phyloP scores from a whole-genome alignment of 2,888 invertebrate genomes.

The Melikaiella ostensackeni region DNA sequence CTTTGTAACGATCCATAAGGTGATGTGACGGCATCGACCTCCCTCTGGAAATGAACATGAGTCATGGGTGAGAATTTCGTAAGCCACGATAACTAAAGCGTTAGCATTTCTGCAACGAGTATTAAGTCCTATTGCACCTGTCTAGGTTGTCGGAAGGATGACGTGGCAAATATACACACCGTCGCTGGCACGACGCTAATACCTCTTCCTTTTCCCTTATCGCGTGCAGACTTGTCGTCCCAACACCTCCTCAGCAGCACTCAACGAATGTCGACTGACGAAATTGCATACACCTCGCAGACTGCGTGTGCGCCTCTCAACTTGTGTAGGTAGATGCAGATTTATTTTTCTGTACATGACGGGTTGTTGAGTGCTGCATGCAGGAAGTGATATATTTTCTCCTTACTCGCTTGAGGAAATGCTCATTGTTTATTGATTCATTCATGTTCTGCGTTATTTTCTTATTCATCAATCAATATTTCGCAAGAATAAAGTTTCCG shows the following conservation, averaged over 20 bases:
- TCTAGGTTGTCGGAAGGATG: slow-evolving; percentile 57
- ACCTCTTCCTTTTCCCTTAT: slow-evolving; percentile 58
- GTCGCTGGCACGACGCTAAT: slow-evolving; percentile 59
- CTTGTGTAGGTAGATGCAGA: slow-evolving; percentile 30
- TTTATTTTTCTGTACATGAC: slow-evolving; percentile 36
- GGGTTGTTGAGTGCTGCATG: slow-evolving; percentile 15
- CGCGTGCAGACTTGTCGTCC: slow-evolving; percentile 48
- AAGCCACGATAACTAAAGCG: slow-evolving; percentile 20
- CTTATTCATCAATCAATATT: slow-evolving; percentile 25
- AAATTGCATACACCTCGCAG: not conserved
- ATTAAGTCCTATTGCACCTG: slow-evolving; percentile 51
- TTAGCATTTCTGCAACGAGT: slow-evolving; percentile 33
- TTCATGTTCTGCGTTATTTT: slow-evolving; percentile 8
- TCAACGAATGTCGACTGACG: slow-evolving; percentile 40
- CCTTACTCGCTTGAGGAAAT: not conserved
- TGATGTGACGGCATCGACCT: no score
- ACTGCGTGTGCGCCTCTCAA: slow-evolving; percentile 22
- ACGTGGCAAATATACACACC: slow-evolving; percentile 60
- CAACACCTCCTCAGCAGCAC: slow-evolving; percentile 44
- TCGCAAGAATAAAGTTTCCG: not conserved
- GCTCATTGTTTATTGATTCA: slow-evolving; percentile 31
- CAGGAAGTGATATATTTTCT: slow-evolving; percentile 37
- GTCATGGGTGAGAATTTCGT: slow-evolving; percentile 20
- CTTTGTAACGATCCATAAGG: not conserved
- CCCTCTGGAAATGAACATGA: not conserved